Evolutionary conservation across 2,113 vertebrate species (phyloP), one percentile per base, ranked within the genome.

Genomic region (Sorex araneus): DNA sequence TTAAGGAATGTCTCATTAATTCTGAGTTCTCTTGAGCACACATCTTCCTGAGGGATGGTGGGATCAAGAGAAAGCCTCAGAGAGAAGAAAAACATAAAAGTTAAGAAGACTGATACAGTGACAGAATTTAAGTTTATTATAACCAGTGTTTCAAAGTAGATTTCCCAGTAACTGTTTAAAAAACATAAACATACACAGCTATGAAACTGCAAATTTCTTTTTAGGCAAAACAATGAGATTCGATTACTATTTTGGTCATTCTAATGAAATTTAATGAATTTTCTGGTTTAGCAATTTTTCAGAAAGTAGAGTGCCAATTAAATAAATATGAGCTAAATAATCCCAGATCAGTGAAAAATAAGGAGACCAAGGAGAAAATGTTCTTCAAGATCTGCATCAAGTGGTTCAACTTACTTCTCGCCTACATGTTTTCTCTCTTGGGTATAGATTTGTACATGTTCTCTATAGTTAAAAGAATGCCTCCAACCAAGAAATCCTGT

Each of bases 301-400:
- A 81, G 66, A 96, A 97, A 95, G 77, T 87, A 4, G 69, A 40
- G 84, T 93, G 19, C 8, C 88, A 87, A 90, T 90, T 94, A 92
- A 90, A 78, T 60, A 96, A 96, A 96, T 86, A n/a, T 63, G 84
- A 88, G 78, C 50, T 73, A 96, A 96, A 19, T 40, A 90, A 95
- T 90, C 81, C 74, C 11, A 87, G 92, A 78, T 28, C 54, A 84
- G 81, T 87, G 11, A 79, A 92, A 92, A 89, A 83, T 27, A 32
- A 74, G n/a, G n/a, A n/a, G 50, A 9, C 36, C 4, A 2, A 40
- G 66, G 30, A 80, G 75, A 92, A 88, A 86, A 54, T 6, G 34
- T 16, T 75, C 1, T 21, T 36, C 1, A 21, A 27, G 11, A 34
- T 8, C 23, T 32, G 36, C 12, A 40, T 87, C 3, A 66, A 66